Conservation (phyloP, 1,140 invertebrate species). For the Drosophila sulfurigaster region DNA sequence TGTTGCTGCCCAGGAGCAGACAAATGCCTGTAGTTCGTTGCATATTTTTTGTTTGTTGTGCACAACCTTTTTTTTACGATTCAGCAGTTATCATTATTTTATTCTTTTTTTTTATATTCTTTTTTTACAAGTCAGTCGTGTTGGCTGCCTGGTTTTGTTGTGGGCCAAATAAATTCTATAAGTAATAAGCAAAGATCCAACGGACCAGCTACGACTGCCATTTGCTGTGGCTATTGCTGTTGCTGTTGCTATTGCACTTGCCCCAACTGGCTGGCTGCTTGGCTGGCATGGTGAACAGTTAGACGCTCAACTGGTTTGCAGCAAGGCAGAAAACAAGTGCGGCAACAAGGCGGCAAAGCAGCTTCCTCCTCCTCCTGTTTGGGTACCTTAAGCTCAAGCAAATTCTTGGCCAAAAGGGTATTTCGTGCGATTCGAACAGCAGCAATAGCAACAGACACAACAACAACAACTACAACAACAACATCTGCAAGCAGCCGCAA, state of each 20-base stretch:
- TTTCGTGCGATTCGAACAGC: conserved; percentile 75
- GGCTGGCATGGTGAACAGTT: conserved; percentile 71
- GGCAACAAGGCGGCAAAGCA: conserved; percentile 45
- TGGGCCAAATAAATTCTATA: conserved; percentile 82
- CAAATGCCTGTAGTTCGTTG: conserved; percentile 24
- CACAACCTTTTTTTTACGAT: conserved; percentile 52
- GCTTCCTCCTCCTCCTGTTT: conserved; percentile 59
- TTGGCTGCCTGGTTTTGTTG: conserved; percentile 59
- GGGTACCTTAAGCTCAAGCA: conserved; percentile 61
- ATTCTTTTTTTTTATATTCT: conserved; percentile 53
- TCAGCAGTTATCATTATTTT: conserved; percentile 77
- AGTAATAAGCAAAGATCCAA: conserved; percentile 69
- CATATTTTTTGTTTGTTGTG: conserved; percentile 21
- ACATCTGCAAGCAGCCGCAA: conserved; percentile 1
- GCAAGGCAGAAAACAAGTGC: conserved; percentile 57
- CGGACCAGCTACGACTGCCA: conserved; percentile 50
- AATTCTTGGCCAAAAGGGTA: conserved; percentile 83
- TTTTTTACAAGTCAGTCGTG: conserved; percentile 71
- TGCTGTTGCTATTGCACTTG: conserved; percentile 54
- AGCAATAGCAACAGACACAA: conserved; percentile 39
- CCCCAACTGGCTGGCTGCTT: conserved; percentile 51
- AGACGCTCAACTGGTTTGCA: conserved; percentile 75
- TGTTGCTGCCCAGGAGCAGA: conserved; percentile 25
- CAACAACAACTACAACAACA: conserved; percentile 14
- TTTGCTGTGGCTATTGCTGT: conserved; percentile 40